A percentile compares a stretch with the other conserved stretches of the same genome.
phyloP scores from a whole-genome alignment of 2,113 vertebrate species.

The Emydocephalus ijimae region DNA sequence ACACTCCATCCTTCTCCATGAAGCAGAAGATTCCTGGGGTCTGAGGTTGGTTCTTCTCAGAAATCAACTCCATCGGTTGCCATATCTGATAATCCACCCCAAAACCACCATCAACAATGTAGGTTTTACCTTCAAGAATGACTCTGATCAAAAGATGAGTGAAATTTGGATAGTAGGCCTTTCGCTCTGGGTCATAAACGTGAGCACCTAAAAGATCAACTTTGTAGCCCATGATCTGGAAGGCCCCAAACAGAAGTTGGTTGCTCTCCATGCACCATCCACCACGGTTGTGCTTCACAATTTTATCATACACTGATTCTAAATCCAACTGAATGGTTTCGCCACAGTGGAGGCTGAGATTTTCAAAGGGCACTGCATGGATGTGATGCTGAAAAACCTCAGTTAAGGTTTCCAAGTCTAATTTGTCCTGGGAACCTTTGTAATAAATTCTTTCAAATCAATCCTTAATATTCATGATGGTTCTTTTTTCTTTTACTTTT shows the following conservation, averaged over 20 bases:
- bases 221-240: slow-evolving; percentile 76
- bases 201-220: slow-evolving; percentile 61
- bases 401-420: slow-evolving; percentile 76
- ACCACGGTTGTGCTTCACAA: slow-evolving; percentile 73
- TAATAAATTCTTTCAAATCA: slow-evolving; percentile 85
- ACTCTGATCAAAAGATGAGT: slow-evolving; percentile 73
- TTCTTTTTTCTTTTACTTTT: not conserved
- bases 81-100: slow-evolving; percentile 79
- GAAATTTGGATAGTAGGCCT: slow-evolving; percentile 61
- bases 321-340: slow-evolving; percentile 72
- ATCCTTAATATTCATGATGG: slow-evolving; percentile 75
- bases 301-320: slow-evolving; percentile 71
- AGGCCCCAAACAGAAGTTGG: slow-evolving; percentile 79
- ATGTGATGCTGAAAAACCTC: slow-evolving; percentile 78
- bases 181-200: slow-evolving; percentile 56
- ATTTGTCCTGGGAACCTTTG: slow-evolving; percentile 65
- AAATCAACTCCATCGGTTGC: slow-evolving; percentile 81
- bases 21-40: slow-evolving; percentile 46
- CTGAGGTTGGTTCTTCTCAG: slow-evolving; percentile 80
- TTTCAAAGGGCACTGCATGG: slow-evolving; percentile 79
- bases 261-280: slow-evolving; percentile 90
- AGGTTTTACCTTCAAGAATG: slow-evolving; percentile 65
- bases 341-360: slow-evolving; percentile 84
- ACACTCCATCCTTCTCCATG: no score
- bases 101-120: slow-evolving; percentile 81